Evolutionary conservation across 2,888 invertebrate genomes (phyloP).

Genomic region (Nipponacmea schrenckii): DNA sequence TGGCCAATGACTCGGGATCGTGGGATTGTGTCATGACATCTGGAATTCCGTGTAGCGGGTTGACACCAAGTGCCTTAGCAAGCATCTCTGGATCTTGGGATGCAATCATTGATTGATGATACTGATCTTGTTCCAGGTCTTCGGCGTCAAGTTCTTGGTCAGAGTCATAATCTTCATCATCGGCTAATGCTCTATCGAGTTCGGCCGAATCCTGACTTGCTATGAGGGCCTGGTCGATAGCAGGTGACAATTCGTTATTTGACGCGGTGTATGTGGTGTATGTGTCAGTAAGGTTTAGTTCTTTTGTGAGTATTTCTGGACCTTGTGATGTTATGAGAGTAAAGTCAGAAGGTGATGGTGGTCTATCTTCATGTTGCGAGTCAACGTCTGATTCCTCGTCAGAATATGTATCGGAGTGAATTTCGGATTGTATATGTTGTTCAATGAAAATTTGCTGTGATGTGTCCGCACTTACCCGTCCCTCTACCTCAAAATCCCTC

Average conservation of each 20-base stretch:
- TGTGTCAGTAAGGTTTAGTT: slow-evolving; percentile 28
- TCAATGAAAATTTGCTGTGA: slow-evolving; percentile 63
- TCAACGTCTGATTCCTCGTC: slow-evolving; percentile 20
- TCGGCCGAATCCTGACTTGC: slow-evolving; percentile 1
- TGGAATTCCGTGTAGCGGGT: background rate
- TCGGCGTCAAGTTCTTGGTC: slow-evolving; percentile 21
- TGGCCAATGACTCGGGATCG: slow-evolving; percentile 33
- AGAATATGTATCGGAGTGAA: slow-evolving; percentile 10
- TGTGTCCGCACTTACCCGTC: slow-evolving; percentile 54
- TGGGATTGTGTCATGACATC: slow-evolving; percentile 26
- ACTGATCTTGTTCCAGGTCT: slow-evolving; percentile 6
- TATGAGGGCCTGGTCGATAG: slow-evolving; percentile 12
- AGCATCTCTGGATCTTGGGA: slow-evolving; percentile 59
- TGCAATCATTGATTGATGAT: slow-evolving; percentile 59
- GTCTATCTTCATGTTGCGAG: slow-evolving; percentile 44
- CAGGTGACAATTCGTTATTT: slow-evolving; percentile 24
- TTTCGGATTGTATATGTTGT: slow-evolving; percentile 44
- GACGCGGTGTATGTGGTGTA: background rate
- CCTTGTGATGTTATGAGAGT: slow-evolving; percentile 58
- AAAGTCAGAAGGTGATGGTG: slow-evolving; percentile 64
- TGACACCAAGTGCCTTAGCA: slow-evolving; percentile 38
- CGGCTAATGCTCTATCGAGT: background rate
- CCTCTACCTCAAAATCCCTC: slow-evolving; percentile 39
- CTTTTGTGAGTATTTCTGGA: slow-evolving; percentile 44
- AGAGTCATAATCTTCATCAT: slow-evolving; percentile 13